These are phyloP conservation scores for Acanthiza pusilla DNA, from an alignment of 2,797 vertebrate genomes.

Conservation along the genomic window DNA sequence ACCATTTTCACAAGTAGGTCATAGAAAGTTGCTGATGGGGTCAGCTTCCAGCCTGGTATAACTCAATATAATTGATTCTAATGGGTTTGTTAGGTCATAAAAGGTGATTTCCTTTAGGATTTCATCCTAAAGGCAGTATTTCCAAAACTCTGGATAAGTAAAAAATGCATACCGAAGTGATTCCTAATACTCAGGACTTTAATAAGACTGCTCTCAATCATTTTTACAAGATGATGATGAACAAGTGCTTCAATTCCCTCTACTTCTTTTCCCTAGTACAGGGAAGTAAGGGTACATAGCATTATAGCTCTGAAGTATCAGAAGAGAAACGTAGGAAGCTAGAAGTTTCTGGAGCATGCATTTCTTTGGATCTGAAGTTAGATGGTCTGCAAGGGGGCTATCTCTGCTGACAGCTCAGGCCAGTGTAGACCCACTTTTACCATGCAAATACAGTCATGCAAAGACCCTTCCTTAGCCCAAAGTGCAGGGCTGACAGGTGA, in stretches of 20 bases:
- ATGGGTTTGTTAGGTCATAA: background rate
- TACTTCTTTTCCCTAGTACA: background rate
- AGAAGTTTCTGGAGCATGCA: background rate
- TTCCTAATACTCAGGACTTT: constrained; percentile 37
- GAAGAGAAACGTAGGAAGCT: background rate
- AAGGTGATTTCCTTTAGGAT: background rate
- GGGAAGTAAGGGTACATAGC: background rate
- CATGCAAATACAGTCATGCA: background rate
- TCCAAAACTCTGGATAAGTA: background rate
- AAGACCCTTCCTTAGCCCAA: background rate
- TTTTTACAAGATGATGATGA: constrained; percentile 22
- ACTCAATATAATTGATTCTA: constrained; percentile 20
- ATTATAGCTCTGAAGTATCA: background rate
- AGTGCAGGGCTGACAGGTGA: background rate
- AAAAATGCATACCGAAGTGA: background rate
- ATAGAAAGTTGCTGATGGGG: background rate
- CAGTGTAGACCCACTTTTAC: background rate
- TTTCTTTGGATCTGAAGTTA: background rate
- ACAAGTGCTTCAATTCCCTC: background rate
- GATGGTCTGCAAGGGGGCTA: background rate
- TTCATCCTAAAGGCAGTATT: background rate
- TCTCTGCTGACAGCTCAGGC: background rate
- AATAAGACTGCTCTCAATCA: background rate
- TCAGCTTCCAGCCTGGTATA: background rate
- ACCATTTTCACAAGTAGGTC: background rate